Conservation (phyloP, 2,888 invertebrate genomes). For the Eupithecia tripunctaria region DNA sequence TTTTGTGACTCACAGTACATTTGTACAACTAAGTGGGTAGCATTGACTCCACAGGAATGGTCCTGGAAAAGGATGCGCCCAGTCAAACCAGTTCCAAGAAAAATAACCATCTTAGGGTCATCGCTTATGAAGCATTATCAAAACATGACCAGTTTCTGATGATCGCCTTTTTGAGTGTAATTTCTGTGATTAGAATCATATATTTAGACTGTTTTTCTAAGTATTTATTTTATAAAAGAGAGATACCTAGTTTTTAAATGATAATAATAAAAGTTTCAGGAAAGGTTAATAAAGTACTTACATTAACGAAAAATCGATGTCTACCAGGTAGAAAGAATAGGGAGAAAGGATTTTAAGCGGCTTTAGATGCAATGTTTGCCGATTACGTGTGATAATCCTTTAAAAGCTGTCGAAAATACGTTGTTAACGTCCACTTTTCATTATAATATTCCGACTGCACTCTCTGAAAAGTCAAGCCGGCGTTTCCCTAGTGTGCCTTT, state of each 20-base stretch:
- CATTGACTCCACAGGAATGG: slow-evolving; percentile 34
- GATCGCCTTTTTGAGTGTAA: background rate
- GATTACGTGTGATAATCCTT: background rate
- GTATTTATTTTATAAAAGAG: too few relatives aligned
- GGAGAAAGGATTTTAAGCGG: too few relatives aligned
- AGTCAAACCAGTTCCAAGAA: slow-evolving; percentile 32
- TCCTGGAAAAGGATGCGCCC: slow-evolving; percentile 30
- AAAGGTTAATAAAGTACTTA: too few relatives aligned
- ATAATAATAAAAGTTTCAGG: too few relatives aligned
- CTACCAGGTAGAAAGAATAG: too few relatives aligned
- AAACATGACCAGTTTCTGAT: background rate
- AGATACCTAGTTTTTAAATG: too few relatives aligned
- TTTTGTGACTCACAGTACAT: slow-evolving; percentile 15
- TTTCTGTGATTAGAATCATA: background rate
- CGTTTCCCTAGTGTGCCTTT: background rate
- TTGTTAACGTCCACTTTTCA: background rate
- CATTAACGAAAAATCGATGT: too few relatives aligned
- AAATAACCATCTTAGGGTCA: slow-evolving; percentile 10
- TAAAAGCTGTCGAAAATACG: background rate
- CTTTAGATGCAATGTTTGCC: too few relatives aligned
- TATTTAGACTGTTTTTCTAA: background rate
- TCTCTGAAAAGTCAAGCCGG: background rate
- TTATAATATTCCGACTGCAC: background rate
- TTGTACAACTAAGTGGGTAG: slow-evolving; percentile 21
- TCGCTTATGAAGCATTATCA: background rate